Evolutionary conservation across 2,113 vertebrate species (phyloP).

Genomic region (Aspidoscelis tigris): DNA sequence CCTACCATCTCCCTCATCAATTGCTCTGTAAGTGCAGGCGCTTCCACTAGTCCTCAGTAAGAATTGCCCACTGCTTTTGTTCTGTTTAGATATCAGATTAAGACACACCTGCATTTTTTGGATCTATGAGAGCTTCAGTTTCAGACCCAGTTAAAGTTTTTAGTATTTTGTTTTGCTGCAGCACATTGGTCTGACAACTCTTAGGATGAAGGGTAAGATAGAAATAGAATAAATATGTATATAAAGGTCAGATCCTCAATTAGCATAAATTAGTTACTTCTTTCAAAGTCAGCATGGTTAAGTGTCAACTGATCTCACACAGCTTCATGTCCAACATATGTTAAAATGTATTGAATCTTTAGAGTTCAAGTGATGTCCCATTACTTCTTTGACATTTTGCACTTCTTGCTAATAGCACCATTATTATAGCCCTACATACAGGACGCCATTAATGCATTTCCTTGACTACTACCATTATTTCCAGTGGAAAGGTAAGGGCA

Average conservation of each 20-base stretch:
- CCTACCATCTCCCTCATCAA: no score
- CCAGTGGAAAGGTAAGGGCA: slow-evolving; percentile 67
- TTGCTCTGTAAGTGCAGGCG: no score
- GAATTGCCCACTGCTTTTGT: no score
- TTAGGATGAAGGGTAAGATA: no score
- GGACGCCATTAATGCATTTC: slow-evolving; percentile 64
- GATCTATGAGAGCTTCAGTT: no score
- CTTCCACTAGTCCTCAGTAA: no score
- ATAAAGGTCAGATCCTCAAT: not conserved
- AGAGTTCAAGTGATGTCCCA: slow-evolving; percentile 47
- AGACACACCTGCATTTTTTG: no score
- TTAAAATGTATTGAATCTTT: slow-evolving; percentile 46
- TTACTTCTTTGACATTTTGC: slow-evolving; percentile 50
- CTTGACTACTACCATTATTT: slow-evolving; percentile 67
- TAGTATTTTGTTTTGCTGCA: no score
- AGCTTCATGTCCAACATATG: not conserved
- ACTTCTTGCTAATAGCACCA: slow-evolving; percentile 63
- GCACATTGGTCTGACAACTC: no score
- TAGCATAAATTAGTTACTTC: not conserved
- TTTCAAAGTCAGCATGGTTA: not conserved
- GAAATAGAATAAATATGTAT: no score
- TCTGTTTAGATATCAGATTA: no score
- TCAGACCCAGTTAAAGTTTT: no score
- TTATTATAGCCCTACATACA: slow-evolving; percentile 64
- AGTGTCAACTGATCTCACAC: not conserved